These are phyloP conservation scores for Loriculus beryllinus DNA, from an alignment of 2,797 vertebrate genomes.

Conservation along the genomic window DNA sequence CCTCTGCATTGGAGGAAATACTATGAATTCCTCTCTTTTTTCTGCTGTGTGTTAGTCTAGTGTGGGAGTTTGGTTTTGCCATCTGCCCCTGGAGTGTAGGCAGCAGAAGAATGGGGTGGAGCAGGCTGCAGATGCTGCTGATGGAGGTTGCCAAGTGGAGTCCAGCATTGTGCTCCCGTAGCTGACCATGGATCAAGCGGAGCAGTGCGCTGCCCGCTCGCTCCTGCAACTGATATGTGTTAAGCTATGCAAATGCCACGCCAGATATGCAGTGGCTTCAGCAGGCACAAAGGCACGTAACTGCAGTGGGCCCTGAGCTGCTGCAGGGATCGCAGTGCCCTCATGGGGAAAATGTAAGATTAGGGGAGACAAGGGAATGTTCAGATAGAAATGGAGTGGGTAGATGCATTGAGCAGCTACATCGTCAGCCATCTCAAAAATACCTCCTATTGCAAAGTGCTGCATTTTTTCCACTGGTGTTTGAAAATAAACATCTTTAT, in stretches of 20 bases:
- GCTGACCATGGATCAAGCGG: background rate
- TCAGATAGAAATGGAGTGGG: background rate
- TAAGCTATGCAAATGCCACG: background rate
- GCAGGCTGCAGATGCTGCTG: constrained; percentile 31
- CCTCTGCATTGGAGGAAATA: background rate
- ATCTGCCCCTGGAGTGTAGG: constrained; percentile 17
- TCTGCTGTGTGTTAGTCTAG: background rate
- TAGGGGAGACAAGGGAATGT: background rate
- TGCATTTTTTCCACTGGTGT: background rate
- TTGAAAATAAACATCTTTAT: background rate
- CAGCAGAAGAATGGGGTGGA: constrained; percentile 57
- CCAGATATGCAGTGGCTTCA: background rate
- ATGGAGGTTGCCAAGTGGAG: background rate
- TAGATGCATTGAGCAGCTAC: background rate
- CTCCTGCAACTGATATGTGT: background rate
- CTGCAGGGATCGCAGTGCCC: background rate
- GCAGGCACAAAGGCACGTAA: background rate
- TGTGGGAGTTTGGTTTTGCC: constrained; percentile 37
- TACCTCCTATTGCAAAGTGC: background rate
- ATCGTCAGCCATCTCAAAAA: background rate
- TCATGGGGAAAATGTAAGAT: background rate
- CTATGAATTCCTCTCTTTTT: background rate
- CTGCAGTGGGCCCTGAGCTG: background rate
- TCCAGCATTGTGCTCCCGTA: background rate
- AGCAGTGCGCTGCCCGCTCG: background rate